Percentiles rank a stretch among this genome's conserved stretches.
phyloP scores from a whole-genome alignment of 2,113 vertebrate species.

The Cathartes aura region DNA sequence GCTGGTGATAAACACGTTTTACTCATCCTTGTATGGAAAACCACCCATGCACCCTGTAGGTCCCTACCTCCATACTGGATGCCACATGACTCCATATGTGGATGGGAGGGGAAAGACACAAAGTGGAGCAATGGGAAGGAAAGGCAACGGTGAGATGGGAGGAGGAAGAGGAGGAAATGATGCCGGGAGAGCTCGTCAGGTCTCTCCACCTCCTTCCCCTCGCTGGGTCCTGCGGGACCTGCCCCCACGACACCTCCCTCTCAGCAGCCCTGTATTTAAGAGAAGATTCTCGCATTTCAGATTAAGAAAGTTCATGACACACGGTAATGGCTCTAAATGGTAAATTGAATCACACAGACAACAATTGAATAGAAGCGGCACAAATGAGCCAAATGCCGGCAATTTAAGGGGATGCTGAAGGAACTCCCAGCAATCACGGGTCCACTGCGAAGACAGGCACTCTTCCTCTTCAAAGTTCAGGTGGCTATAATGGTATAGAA shows the following conservation, averaged over 20 bases:
- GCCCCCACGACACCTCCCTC: conserved; percentile 12
- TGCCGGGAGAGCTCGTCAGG: neutral
- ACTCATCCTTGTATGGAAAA: neutral
- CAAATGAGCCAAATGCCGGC: conserved; percentile 33
- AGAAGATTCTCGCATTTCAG: conserved; percentile 54
- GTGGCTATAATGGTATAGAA: neutral
- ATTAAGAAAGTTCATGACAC: conserved; percentile 55
- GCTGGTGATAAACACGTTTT: neutral
- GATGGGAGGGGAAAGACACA: neutral
- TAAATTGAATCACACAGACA: conserved; percentile 61
- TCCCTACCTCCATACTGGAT: neutral
- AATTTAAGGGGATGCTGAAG: neutral
- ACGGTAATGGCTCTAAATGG: conserved; percentile 51
- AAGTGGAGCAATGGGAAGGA: neutral
- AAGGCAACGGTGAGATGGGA: neutral
- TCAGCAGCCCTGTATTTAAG: conserved; percentile 7
- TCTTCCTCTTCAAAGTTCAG: neutral
- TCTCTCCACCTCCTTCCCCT: conserved; percentile 13
- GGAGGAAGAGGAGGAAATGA: neutral
- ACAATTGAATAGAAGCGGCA: conserved; percentile 28
- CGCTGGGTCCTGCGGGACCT: neutral
- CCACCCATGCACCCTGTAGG: accelerated
- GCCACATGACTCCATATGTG: neutral
- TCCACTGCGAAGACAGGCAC: neutral
- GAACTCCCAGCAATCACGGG: neutral